Base-by-base conservation (phyloP, 2,797 vertebrate genomes). In the Semotilus atromaculatus region DNA sequence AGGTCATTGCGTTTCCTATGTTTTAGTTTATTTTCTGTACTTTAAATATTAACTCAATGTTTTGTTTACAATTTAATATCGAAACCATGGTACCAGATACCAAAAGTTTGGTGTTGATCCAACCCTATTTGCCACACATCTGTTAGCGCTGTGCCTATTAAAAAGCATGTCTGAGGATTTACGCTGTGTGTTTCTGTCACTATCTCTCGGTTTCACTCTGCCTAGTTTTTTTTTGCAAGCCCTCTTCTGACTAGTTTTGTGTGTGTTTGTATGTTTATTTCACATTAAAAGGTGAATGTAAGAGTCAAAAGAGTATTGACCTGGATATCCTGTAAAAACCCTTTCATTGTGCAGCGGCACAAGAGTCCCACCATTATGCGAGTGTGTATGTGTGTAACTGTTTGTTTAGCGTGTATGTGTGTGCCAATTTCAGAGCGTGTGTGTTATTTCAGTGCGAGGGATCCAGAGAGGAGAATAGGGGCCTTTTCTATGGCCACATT, bases 401-500 rank as follows among this genome's bases (percentile, higher is more conserved):
- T 90, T 80, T 88, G 84, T 89, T 64, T 91, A 78, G 89, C 89
- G 85, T 83, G 55, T 90, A 88, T 83, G 84, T 38, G 85, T 83
- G 73, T 75, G 43, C 71, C 45, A 53, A 78, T 86, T 53, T 87
- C n/a, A 31, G 55, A 82, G 45, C 11, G 53, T 80, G 83, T 76
- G 58, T 81, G 86, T 85, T 85, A 83, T 91, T 91, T 90, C 89
- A 93, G 91, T 90, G 84, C 1, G 48, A 90, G 48, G 60, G 75
- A 85, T 86, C 62, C 74, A 29, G 84, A 81, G 86, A 86, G 90
- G 78, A 92, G 91, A 95, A 94, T 93, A 93, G 89, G 87, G 85
- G 90, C 91, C 90, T 94, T 94, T 93, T 91, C 93, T 90, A 90
- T 90, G 88, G 90, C 92, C 93, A 89, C 93, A 90, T 90, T 90